A percentile compares a stretch with the other conserved stretches of the same genome.
These are phyloP conservation scores for Sciurus vulgaris DNA, from an alignment of 2,797 vertebrate genomes.

Conservation along the genomic window DNA sequence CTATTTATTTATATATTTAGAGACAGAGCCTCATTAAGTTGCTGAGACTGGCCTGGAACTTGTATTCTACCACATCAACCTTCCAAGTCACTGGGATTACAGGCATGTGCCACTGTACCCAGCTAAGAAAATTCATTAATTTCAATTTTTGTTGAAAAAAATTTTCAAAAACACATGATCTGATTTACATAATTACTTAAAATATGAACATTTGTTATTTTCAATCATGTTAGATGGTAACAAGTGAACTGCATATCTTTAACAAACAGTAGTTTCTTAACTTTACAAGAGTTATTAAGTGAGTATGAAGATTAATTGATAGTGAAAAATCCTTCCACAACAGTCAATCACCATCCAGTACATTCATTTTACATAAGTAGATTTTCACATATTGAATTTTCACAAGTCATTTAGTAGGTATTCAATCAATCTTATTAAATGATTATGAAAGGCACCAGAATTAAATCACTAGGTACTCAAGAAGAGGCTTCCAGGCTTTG, in stretches of 20 bases:
- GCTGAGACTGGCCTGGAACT: too few relatives aligned
- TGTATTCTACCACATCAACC: too few relatives aligned
- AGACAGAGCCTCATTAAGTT: too few relatives aligned
- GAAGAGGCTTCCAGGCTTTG: background rate
- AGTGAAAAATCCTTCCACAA: slow-evolving; percentile 53
- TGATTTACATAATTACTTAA: slow-evolving; percentile 62
- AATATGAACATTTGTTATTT: background rate
- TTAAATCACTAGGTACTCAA: slow-evolving; percentile 43
- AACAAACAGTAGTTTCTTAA: slow-evolving; percentile 49
- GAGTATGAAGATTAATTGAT: slow-evolving; percentile 44
- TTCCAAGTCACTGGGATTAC: too few relatives aligned
- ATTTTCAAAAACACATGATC: slow-evolving; percentile 31
- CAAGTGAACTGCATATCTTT: background rate
- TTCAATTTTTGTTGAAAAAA: slow-evolving; percentile 62
- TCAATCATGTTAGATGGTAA: background rate
- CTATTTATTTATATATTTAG: too few relatives aligned
- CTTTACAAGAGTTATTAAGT: slow-evolving; percentile 57
- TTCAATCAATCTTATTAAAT: slow-evolving; percentile 61
- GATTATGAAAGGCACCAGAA: slow-evolving; percentile 51
- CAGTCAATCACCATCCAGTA: background rate
- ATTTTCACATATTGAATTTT: slow-evolving; percentile 65
- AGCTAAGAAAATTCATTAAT: slow-evolving; percentile 46
- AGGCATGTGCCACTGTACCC: too few relatives aligned
- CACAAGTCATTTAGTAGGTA: slow-evolving; percentile 53
- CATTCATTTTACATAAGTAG: slow-evolving; percentile 46